Percentiles rank a stretch among this genome's conserved stretches.
Evolutionary conservation across 2,888 invertebrate species (phyloP).

Genomic region (Drosophila stalkeri): DNA sequence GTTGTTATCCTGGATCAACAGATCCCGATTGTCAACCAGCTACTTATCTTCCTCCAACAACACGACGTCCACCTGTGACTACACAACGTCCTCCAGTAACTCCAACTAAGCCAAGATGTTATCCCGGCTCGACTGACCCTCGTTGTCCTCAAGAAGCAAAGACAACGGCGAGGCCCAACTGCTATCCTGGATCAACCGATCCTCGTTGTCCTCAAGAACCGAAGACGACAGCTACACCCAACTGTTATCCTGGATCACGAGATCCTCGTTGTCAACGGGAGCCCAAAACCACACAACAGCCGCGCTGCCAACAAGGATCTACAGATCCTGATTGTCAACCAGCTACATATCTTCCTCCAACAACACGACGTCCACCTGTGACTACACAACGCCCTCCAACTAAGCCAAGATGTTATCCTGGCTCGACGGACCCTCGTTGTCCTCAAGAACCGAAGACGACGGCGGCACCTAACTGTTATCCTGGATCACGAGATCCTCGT

Average conservation of each 20-base stretch:
- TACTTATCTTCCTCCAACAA: constrained; percentile 1
- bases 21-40: constrained; percentile 64
- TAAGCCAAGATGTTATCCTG: constrained; percentile 66
- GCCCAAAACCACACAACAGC: constrained; percentile 20
- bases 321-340: constrained; percentile 66
- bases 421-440: constrained; percentile 53
- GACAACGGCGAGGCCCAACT: neutral
- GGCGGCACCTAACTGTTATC: constrained; percentile 54
- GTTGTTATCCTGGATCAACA: constrained; percentile 73
- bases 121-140: constrained; percentile 74
- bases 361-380: neutral
- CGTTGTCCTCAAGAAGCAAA: constrained; percentile 10
- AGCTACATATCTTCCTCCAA: constrained; percentile 5
- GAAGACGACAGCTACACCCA: constrained; percentile 6
- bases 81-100: constrained; percentile 12
- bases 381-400: constrained; percentile 5
- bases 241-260: constrained; percentile 72
- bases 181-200: constrained; percentile 1
- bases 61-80: constrained; percentile 2
- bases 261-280: constrained; percentile 26
- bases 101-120: constrained; percentile 17
- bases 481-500: constrained; percentile 82
- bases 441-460: constrained; percentile 16
- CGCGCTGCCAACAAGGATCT: constrained; percentile 67
- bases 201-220: constrained; percentile 9